phyloP scores from a whole-genome alignment of 2,113 vertebrate species.

The Epinephelus moara region DNA sequence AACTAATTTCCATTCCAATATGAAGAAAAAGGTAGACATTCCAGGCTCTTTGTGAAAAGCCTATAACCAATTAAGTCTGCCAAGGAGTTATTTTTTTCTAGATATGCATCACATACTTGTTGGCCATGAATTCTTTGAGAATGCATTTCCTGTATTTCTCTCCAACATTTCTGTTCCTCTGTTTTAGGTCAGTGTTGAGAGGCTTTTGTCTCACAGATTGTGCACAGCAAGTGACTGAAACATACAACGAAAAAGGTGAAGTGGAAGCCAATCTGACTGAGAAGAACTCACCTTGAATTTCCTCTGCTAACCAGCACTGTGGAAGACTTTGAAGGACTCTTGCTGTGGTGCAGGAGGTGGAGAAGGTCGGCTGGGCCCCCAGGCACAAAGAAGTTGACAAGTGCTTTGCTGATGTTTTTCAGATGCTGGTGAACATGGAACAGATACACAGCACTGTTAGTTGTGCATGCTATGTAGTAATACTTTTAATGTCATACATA shows the following conservation, averaged over 20 bases:
- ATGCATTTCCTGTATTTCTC: not conserved
- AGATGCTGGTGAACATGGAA: conserved; percentile 3
- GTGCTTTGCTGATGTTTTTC: conserved; percentile 1
- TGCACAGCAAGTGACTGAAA: not conserved
- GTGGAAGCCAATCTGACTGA: conserved; percentile 13
- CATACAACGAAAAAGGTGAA: not conserved
- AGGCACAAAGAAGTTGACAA: conserved; percentile 18
- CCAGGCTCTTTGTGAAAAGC: not conserved
- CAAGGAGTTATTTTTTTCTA: not conserved
- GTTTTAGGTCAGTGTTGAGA: not conserved
- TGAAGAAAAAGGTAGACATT: not conserved
- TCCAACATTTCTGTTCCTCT: not conserved
- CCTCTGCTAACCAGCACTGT: conserved; percentile 1
- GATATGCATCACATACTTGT: not conserved
- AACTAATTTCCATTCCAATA: not conserved
- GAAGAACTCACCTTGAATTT: not conserved
- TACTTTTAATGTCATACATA: too few species aligned
- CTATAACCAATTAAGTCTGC: not conserved
- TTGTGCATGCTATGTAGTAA: too few species aligned
- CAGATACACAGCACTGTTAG: not conserved
- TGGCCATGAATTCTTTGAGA: not conserved
- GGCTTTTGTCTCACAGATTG: conserved; percentile 2
- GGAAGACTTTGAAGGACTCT: conserved; percentile 1
- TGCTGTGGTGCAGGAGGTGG: not conserved
- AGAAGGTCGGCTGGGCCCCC: not conserved